These are phyloP conservation scores for Neolamprologus variostigma DNA, from an alignment of 2,113 vertebrate species.

Conservation along the genomic window DNA sequence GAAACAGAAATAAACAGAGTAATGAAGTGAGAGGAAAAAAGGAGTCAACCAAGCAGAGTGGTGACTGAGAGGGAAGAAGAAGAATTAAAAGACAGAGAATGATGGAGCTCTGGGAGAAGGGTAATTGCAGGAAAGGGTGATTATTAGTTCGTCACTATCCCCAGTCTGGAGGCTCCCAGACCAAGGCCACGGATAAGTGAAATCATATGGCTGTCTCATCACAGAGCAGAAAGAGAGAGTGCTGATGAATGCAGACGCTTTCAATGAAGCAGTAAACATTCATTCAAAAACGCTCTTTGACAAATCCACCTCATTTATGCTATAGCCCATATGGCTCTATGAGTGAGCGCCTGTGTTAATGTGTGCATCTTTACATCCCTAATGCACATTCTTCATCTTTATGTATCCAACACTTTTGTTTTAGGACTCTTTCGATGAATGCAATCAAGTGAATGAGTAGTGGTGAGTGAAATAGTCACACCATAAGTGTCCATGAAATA, in stretches of 20 bases:
- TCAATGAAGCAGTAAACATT: conserved; percentile 25
- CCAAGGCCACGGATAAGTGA: conserved; percentile 67
- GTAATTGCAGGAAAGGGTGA: conserved; percentile 70
- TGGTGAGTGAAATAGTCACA: not conserved
- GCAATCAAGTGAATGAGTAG: not conserved
- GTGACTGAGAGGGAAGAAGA: conserved; percentile 28
- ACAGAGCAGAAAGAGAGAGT: conserved; percentile 7
- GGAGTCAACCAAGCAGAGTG: conserved; percentile 14
- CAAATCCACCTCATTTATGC: conserved; percentile 32
- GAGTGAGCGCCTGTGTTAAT: not conserved
- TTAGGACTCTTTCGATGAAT: not conserved
- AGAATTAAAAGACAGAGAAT: conserved; percentile 15
- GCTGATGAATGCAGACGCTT: conserved; percentile 38
- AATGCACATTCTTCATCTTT: conserved; percentile 4
- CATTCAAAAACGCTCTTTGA: conserved; percentile 52
- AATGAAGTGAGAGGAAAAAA: not conserved
- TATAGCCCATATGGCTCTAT: conserved; percentile 45
- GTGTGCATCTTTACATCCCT: not conserved
- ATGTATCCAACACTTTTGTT: not conserved
- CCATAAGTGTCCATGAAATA: not conserved
- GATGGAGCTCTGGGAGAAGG: conserved; percentile 10
- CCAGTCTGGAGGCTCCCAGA: conserved; percentile 51
- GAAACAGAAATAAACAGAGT: conserved; percentile 5
- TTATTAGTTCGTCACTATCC: conserved; percentile 69
- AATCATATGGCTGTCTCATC: conserved; percentile 65